Conservation (phyloP, 1,140 invertebrate genomes). For the Formica exsecta region DNA sequence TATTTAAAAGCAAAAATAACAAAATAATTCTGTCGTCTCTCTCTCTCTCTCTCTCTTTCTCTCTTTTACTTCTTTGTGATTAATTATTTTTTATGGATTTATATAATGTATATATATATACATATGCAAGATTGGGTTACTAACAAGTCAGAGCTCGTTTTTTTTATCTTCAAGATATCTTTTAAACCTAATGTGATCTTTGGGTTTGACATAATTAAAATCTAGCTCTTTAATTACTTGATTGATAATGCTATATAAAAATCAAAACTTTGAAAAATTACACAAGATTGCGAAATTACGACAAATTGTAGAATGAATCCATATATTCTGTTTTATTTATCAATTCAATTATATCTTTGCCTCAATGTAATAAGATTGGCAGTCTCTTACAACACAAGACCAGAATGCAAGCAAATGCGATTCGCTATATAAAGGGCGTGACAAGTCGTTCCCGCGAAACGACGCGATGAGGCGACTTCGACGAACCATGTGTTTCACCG, state of each 20-base stretch:
- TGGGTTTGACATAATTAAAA: not conserved
- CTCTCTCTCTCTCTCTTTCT: not conserved
- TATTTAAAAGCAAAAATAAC: not conserved
- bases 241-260: not conserved
- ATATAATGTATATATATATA: not conserved
- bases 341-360: conserved; percentile 6
- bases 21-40: not conserved
- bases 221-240: not conserved
- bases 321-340: not conserved
- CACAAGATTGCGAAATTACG: not conserved
- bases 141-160: not conserved
- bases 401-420: not conserved
- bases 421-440: conserved; percentile 62
- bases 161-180: not conserved
- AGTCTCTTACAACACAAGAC: not conserved
- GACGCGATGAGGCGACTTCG: conserved; percentile 5
- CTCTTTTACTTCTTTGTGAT: not conserved
- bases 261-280: not conserved
- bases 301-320: not conserved
- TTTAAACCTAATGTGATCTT: not conserved
- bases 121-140: not conserved
- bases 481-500: conserved; percentile 27
- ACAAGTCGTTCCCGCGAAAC: conserved; percentile 25
- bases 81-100: not conserved
- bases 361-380: not conserved